Base-by-base conservation (phyloP, 2,113 vertebrate genomes). In the Gambusia affinis region DNA sequence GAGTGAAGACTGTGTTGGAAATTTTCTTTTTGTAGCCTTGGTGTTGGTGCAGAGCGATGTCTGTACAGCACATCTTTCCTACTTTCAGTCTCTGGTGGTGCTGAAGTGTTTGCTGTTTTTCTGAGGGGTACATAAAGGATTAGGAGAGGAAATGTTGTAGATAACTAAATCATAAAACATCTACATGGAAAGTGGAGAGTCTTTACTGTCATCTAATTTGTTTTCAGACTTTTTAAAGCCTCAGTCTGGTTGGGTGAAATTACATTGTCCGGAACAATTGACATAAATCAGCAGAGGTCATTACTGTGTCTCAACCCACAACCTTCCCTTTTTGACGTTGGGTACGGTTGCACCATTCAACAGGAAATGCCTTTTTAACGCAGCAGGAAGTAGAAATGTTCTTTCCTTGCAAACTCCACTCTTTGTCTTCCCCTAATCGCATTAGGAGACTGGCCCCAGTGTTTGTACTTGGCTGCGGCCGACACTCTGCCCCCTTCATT, bases 291-390 rank as follows among this genome's bases (percentile, higher is more conserved):
- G 1, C 17, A 51, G 57, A 76, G 47, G 27, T 24, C 54, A 65
- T 78, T 74, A 75, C 80, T 87, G 71, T 85, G 57, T 80, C 70
- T 80, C 61, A 44, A 75, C 72, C 66, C 79, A 33, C 75, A 82
- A 63, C 54, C 70, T 81, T 88, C 63, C 57, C 64, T 73, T 42
- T 66, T 72, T 77, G 35, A 14, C 42, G 60, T 63, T 64, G 73
- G 87, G 65, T 51, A 73, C 67, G 29, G 63, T 89, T 81, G 82
- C 84, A 88, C 60, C 33, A 7, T 78, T 88, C 83, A 85, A 78
- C 73, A 87, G 89, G 85, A 92, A 91, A 88, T 84, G 79, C 87
- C 82, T 85, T 87, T 85, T 91, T 90, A 91, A 81, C 83, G 60
- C 84, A 63, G 75, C 84, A 83, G 87, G 85, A 91, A 84, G 74